Base-by-base conservation (phyloP, 2,888 invertebrate genomes). In the Watsonalla cultraria region DNA sequence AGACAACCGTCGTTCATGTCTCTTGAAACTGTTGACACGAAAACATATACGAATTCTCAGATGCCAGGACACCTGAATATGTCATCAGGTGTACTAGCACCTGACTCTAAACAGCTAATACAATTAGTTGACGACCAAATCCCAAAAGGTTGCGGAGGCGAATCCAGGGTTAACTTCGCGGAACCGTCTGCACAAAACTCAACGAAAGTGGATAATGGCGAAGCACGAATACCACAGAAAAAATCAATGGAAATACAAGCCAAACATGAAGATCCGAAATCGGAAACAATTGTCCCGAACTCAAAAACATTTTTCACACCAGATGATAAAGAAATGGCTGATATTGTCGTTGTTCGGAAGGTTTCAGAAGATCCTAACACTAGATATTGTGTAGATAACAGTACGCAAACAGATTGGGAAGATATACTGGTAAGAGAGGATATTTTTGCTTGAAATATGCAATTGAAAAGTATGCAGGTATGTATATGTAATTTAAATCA, bases 331-430 rank as follows among this genome's bases (percentile, higher is more conserved):
- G 42, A 42, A 11, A 42, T 42, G 9, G 5, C 8, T 11, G 42
- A 42, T 11, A 42, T 42, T 42, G 42, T 42, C 2, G 42, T 42
- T 11, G 42, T 42, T 5, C 8, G 42, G 37, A 52, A 15, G 15
- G 42, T 37, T 53, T 35, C 42, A 42, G 42, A 11, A 11, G 9
- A 42, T 11, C 42, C 46, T 55, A 57, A 8, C 35, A 37, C 51
- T n/a, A 37, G 52, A 15, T 53, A 42, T 33, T 45, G 24, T 51
- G 60, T 52, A 48, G 69, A 76, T 55, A 59, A 57, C 2, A 55
- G 53, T 50, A 74, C 82, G 4, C 88, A 88, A 65, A 87, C 86
- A 5, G 78, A 78, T 5, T 84, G 82, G 83, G 72, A 69, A 55
- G 68, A 74, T 59, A 49, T 79, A 46, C 57, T 86, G 71, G 88